These are phyloP conservation scores for Gambusia yucatana DNA, from an alignment of 2,797 vertebrate genomes.

Conservation along the genomic window DNA sequence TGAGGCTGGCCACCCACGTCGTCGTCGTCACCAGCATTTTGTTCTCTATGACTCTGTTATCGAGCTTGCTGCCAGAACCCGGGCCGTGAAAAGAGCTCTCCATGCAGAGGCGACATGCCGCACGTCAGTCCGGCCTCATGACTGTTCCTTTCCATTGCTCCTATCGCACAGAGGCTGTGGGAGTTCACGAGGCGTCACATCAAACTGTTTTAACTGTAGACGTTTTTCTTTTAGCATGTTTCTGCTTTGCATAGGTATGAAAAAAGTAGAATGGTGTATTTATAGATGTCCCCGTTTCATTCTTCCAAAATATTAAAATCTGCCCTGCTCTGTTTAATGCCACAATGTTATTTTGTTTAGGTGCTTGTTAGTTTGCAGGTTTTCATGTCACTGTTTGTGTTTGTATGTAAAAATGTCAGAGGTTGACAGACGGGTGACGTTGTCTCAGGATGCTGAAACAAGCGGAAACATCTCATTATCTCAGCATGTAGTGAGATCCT, in stretches of 20 bases:
- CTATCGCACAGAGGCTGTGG: not conserved
- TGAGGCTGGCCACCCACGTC: slow-evolving; percentile 21
- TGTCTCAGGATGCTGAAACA: not conserved
- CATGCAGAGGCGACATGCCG: slow-evolving; percentile 40
- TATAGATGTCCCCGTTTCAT: not conserved
- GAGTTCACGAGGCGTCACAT: slow-evolving; percentile 11
- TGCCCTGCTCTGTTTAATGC: not conserved
- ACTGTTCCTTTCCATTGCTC: slow-evolving; percentile 53
- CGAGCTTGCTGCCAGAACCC: slow-evolving; percentile 51
- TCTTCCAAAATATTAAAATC: not conserved
- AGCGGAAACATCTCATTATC: not conserved
- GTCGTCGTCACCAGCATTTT: slow-evolving; percentile 63
- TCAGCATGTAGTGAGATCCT: not conserved
- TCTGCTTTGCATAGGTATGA: not conserved
- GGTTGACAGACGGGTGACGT: not conserved
- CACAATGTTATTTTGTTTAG: not conserved
- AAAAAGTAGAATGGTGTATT: not conserved
- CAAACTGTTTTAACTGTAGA: slow-evolving; percentile 6
- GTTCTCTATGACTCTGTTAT: slow-evolving; percentile 57
- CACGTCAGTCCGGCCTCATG: slow-evolving; percentile 32
- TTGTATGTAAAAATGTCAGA: not conserved
- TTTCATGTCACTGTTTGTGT: not conserved
- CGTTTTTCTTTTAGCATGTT: not conserved
- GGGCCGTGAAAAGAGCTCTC: slow-evolving; percentile 15
- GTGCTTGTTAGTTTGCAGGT: not conserved